A percentile compares a stretch with the other conserved stretches of the same genome.
Conservation (phyloP, 2,797 vertebrate species). For the Phrynocephalus forsythii region DNA sequence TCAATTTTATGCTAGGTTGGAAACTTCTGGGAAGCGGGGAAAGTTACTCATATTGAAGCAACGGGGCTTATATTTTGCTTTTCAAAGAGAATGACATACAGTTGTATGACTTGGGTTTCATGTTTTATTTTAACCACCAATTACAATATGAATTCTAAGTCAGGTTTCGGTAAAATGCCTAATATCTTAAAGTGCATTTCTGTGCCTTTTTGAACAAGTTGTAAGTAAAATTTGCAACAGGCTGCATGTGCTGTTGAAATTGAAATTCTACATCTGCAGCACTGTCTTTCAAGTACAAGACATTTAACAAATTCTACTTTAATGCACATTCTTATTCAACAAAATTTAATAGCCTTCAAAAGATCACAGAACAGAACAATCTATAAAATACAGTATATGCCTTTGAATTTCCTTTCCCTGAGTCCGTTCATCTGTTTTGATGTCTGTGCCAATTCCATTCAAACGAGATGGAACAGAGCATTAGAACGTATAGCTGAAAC, state of each 20-base stretch:
- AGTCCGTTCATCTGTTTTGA: background rate
- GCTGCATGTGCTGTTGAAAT: conserved; percentile 33
- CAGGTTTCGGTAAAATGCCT: background rate
- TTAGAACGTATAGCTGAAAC: background rate
- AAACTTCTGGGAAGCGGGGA: background rate
- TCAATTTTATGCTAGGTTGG: background rate
- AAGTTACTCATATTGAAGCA: background rate
- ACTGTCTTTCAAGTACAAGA: conserved; percentile 32
- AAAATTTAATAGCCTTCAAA: conserved; percentile 31
- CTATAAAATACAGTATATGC: background rate
- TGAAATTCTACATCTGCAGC: conserved; percentile 35
- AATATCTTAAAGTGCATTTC: conserved; percentile 40
- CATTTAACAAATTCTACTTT: conserved; percentile 43
- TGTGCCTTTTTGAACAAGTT: conserved; percentile 26
- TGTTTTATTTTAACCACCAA: background rate
- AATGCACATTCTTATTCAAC: conserved; percentile 34
- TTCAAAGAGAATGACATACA: background rate
- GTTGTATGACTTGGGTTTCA: background rate
- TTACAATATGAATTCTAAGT: background rate
- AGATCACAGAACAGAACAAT: conserved; percentile 1
- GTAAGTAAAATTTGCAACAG: conserved; percentile 25
- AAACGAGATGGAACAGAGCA: background rate
- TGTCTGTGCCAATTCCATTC: background rate
- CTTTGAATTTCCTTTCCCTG: conserved; percentile 44
- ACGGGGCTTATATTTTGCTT: background rate